Base-by-base conservation (phyloP, 2,113 vertebrate species). In the Leptobrachium ailaonicum region DNA sequence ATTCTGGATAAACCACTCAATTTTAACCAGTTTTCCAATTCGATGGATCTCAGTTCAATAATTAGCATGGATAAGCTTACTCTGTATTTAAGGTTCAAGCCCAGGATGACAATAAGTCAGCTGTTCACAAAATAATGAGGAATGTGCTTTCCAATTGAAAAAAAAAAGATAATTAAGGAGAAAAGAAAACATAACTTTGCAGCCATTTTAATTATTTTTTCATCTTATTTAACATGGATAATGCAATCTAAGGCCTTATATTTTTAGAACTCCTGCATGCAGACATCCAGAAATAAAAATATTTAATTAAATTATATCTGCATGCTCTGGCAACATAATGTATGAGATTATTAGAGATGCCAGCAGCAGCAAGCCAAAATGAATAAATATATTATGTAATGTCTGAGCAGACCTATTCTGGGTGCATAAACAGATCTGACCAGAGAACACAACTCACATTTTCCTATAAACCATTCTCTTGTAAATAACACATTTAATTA, bases 231-330 rank as follows among this genome's bases (percentile, higher is more conserved):
- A 85, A 87, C 84, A 90, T 90, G 89, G 89, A 89, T 91, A 91
- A 92, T 91, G 87, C 82, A 90, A 91, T 91, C 88, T 88, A 87
- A 63, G 63, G 71, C 87, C 85, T 87, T 86, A 83, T 85, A 90
- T 87, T 78, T 83, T 86, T 91, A 90, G 85, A 77, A 86, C 89
- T 87, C 84, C 83, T 92, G 85, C 80, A 84, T 50, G 83, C 85
- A 88, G 83, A 84, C 86, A 88, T 91, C 90, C 73, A 87, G 86
- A 88, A 89, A 88, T 32, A 87, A 42, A 77, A 80, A 53, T 66
- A 83, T 88, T 87, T 87, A 89, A 90, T 89, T 87, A 87, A 88
- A 90, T 90, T 89, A 91, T 89, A 91, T 89, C 88, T 88, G 73
- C 87, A 90, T 91, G 88, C 73, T 84, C 86, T 85, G 70, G 85